A percentile compares a stretch with the other conserved stretches of the same genome.
These are phyloP conservation scores for Chymomyza caudatula DNA, from an alignment of 2,888 invertebrate species.

Conservation along the genomic window DNA sequence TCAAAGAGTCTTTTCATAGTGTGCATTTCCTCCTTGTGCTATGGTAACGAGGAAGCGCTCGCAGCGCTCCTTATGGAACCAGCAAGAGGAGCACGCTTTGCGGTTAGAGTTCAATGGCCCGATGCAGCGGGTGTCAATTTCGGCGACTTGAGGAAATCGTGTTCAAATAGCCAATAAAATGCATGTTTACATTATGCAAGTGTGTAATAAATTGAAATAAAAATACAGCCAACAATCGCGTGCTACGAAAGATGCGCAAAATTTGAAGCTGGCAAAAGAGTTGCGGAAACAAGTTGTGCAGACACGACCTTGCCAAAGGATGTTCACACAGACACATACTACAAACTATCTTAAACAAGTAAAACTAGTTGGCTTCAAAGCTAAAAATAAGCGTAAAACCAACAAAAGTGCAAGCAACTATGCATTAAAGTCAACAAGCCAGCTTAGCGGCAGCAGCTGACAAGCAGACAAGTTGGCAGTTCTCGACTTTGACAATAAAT, in stretches of 20 bases:
- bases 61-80: conserved; percentile 31
- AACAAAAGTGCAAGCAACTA: conserved; percentile 28
- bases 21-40: too few relatives aligned
- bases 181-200: conserved; percentile 47
- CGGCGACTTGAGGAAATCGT: conserved; percentile 46
- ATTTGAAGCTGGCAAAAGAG: conserved; percentile 17
- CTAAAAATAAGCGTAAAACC: neutral
- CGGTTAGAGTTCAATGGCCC: neutral
- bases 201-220: conserved; percentile 38
- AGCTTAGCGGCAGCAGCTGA: conserved; percentile 9
- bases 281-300: conserved; percentile 38
- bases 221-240: conserved; percentile 22
- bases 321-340: conserved; percentile 19
- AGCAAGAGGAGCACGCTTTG: conserved; percentile 21
- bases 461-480: too few relatives aligned
- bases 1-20: too few relatives aligned
- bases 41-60: too few relatives aligned
- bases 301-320: conserved; percentile 55
- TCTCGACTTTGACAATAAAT: too few relatives aligned
- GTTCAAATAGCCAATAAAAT: conserved; percentile 57
- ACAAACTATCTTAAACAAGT: conserved; percentile 44
- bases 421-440: conserved; percentile 28
- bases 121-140: neutral
- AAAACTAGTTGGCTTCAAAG: conserved; percentile 51
- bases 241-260: conserved; percentile 53